Conservation (phyloP, 2,797 vertebrate genomes). For the Protosalanx chinensis region DNA sequence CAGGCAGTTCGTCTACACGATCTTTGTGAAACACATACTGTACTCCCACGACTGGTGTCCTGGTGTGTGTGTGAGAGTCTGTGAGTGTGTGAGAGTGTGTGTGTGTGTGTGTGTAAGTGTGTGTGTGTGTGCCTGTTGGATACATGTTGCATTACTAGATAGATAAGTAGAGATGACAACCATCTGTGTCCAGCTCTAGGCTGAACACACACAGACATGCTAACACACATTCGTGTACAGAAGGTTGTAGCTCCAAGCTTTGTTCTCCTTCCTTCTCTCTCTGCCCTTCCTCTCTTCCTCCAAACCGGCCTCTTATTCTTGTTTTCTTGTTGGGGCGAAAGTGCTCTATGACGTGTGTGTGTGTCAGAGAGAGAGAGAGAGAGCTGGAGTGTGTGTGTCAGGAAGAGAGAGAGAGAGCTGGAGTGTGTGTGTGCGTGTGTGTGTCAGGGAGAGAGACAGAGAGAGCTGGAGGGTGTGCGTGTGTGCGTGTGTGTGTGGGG, state of each 20-base stretch:
- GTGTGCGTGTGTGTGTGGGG: constrained; percentile 25
- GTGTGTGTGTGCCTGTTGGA: background rate
- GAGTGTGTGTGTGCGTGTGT: background rate
- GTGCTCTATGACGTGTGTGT: too few relatives aligned
- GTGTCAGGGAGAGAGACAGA: too few relatives aligned
- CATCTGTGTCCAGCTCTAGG: background rate
- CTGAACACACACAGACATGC: background rate
- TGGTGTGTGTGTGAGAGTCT: background rate
- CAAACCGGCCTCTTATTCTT: background rate
- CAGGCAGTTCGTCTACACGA: background rate
- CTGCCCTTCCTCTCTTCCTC: constrained; percentile 1
- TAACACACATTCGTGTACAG: constrained; percentile 18
- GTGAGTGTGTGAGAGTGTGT: background rate
- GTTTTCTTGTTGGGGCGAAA: background rate
- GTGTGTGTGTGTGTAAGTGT: background rate
- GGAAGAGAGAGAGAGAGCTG: background rate
- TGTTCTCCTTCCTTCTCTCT: background rate
- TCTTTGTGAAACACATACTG: background rate
- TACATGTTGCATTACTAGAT: background rate
- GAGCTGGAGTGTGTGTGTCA: background rate
- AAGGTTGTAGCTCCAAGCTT: background rate
- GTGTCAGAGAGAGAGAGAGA: background rate
- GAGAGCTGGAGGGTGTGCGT: background rate
- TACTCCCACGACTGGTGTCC: background rate
- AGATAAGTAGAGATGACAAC: background rate